A percentile compares a stretch with the other conserved stretches of the same genome.
These are phyloP conservation scores for Epinotia brunnichana DNA, from an alignment of 2,888 invertebrate genomes.

Conservation along the genomic window DNA sequence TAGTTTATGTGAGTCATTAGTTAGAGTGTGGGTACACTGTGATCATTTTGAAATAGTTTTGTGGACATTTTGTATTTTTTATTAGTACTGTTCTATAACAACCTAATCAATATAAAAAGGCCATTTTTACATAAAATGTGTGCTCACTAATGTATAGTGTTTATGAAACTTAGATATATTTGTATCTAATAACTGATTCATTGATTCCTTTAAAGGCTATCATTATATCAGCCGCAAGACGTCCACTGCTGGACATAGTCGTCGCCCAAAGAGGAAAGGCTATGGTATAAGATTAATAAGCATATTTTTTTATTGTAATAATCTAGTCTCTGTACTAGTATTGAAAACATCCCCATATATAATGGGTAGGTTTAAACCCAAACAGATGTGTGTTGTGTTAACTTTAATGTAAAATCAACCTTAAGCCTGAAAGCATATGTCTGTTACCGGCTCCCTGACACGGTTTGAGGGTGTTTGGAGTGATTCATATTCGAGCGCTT, in stretches of 20 bases:
- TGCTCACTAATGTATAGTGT: slow-evolving; percentile 15
- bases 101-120: slow-evolving; percentile 47
- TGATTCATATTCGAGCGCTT: too few species aligned
- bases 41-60: background rate
- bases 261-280: background rate
- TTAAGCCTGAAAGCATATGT: too few species aligned
- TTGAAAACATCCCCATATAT: background rate
- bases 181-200: background rate
- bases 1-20: background rate
- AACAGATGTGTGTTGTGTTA: too few species aligned
- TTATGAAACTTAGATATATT: background rate
- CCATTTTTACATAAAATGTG: slow-evolving; percentile 8
- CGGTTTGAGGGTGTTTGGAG: too few species aligned
- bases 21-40: background rate
- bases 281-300: background rate
- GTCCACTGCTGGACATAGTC: too few species aligned
- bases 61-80: slow-evolving; percentile 42
- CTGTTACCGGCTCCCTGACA: too few species aligned
- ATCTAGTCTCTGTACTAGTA: background rate
- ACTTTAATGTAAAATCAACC: too few species aligned
- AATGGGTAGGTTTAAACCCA: too few species aligned
- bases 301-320: background rate
- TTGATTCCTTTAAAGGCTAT: background rate
- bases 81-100: slow-evolving; percentile 48
- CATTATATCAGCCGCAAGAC: too few species aligned